Percentiles rank a stretch among this genome's conserved stretches.
Conservation (phyloP, 53 echinoderm and acorn worm genomes). For the Patiria pectinifera region DNA sequence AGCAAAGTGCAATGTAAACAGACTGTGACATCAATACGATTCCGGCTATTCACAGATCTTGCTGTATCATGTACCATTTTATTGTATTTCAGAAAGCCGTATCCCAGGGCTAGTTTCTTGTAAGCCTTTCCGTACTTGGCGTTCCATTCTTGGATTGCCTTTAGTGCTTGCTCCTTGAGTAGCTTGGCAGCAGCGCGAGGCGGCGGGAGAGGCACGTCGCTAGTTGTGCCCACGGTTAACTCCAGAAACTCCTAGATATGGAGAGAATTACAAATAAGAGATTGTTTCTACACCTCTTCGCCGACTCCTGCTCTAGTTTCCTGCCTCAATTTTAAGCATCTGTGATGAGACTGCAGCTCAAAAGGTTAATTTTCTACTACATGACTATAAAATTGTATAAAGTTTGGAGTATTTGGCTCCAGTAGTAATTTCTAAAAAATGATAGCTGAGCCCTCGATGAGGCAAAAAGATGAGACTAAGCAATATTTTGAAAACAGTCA, state of each 20-base stretch:
- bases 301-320: too few relatives aligned
- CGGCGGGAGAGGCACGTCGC: conserved; percentile 85
- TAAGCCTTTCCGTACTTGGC: conserved; percentile 92
- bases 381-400: too few relatives aligned
- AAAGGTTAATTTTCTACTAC: too few relatives aligned
- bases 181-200: conserved; percentile 85
- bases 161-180: conserved; percentile 86
- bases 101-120: conserved; percentile 96
- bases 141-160: conserved; percentile 90
- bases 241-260: conserved; percentile 73
- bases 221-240: conserved; percentile 80
- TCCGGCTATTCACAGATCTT: background rate
- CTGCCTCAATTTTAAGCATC: background rate
- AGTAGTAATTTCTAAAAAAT: too few relatives aligned
- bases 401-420: too few relatives aligned
- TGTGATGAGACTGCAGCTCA: too few relatives aligned
- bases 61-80: conserved; percentile 73
- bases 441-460: too few relatives aligned
- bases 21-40: background rate
- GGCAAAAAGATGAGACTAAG: too few relatives aligned
- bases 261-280: too few relatives aligned
- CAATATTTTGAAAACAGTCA: too few relatives aligned
- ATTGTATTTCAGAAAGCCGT: conserved; percentile 87
- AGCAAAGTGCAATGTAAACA: too few relatives aligned
- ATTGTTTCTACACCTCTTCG: too few relatives aligned